Percentiles rank a stretch among this genome's conserved stretches.
These are phyloP conservation scores for Eristalis pertinax DNA, from an alignment of 2,888 invertebrate species.

Conservation along the genomic window DNA sequence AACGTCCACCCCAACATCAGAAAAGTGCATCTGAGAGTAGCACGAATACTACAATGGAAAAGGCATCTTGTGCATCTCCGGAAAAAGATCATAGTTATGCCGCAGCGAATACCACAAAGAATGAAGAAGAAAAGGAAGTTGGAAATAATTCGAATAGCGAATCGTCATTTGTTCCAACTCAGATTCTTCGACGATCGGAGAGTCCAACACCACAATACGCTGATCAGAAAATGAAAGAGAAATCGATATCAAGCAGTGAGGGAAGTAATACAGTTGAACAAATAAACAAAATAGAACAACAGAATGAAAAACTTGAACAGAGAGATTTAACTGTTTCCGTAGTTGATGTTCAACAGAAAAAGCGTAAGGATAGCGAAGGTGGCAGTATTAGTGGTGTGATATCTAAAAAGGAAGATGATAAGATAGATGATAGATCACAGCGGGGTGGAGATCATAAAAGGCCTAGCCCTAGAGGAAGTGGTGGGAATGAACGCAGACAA, in stretches of 20 bases:
- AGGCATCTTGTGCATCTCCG: slow-evolving; percentile 25
- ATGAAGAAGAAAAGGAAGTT: slow-evolving; percentile 34
- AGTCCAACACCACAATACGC: slow-evolving; percentile 59
- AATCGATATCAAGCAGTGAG: slow-evolving; percentile 30
- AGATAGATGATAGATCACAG: slow-evolving; percentile 64
- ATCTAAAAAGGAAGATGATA: slow-evolving; percentile 54
- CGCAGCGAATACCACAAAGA: slow-evolving; percentile 51
- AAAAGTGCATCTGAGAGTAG: slow-evolving; percentile 76
- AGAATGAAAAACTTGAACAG: slow-evolving; percentile 51
- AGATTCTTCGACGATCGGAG: slow-evolving; percentile 80
- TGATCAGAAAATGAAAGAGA: slow-evolving; percentile 49
- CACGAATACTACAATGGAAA: slow-evolving; percentile 71
- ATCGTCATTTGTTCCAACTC: slow-evolving; percentile 77
- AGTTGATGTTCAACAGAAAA: slow-evolving; percentile 49
- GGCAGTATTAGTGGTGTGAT: slow-evolving; percentile 41
- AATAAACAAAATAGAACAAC: slow-evolving; percentile 70
- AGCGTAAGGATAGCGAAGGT: slow-evolving; percentile 69
- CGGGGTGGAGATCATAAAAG: slow-evolving; percentile 75
- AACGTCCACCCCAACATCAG: slow-evolving; percentile 78
- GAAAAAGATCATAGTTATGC: slow-evolving; percentile 59
- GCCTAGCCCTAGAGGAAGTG: slow-evolving; percentile 81
- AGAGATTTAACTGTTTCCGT: slow-evolving; percentile 25
- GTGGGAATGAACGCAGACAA: slow-evolving; percentile 81
- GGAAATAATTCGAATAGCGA: slow-evolving; percentile 41
- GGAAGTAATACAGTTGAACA: slow-evolving; percentile 30